phyloP scores from a whole-genome alignment of 2,113 vertebrate species.

The Hystrix brachyura region DNA sequence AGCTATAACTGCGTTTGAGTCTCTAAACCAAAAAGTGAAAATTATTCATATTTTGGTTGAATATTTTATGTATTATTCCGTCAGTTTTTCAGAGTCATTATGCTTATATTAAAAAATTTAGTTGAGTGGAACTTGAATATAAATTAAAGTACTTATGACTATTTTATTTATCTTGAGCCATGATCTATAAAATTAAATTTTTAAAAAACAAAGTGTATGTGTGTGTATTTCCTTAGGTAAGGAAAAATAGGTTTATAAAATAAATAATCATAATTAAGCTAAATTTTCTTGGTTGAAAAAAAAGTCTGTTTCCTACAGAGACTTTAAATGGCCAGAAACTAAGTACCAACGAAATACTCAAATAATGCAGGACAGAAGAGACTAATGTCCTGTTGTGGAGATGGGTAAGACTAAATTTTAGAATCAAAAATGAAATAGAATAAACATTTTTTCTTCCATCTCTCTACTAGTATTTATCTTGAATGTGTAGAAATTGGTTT shows the following conservation, averaged over 20 bases:
- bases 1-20: background rate
- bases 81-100: slow-evolving; percentile 42
- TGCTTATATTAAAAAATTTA: slow-evolving; percentile 60
- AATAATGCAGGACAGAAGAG: background rate
- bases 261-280: background rate
- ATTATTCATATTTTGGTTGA: background rate
- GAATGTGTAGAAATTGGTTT: background rate
- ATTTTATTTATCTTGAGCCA: background rate
- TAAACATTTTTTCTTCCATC: background rate
- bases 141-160: slow-evolving; percentile 32
- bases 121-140: slow-evolving; percentile 2
- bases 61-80: background rate
- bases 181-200: background rate
- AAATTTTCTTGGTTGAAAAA: background rate
- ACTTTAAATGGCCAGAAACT: background rate
- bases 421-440: background rate
- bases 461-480: background rate
- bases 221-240: slow-evolving; percentile 33
- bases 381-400: background rate
- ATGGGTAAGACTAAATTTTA: background rate
- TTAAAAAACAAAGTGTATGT: background rate
- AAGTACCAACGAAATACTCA: background rate
- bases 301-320: background rate
- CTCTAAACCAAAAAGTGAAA: background rate
- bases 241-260: background rate